phyloP scores from a whole-genome alignment of 2,797 vertebrate genomes.

The Myripristis jacobus region DNA sequence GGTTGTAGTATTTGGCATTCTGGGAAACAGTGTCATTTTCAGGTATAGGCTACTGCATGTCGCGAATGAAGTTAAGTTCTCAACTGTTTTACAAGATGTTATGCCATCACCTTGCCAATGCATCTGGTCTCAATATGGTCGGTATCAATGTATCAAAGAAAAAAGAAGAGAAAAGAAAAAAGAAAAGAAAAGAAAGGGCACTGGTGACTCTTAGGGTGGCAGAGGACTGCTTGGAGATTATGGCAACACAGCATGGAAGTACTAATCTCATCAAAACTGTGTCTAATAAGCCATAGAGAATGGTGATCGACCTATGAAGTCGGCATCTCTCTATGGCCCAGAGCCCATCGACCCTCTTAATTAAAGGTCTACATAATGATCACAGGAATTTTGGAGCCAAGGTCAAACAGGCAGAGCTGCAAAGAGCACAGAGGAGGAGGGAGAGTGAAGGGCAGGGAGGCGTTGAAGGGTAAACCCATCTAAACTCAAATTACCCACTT shows the following conservation, averaged over 20 bases:
- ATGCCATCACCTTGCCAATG: neutral
- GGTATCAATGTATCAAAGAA: too few relatives aligned
- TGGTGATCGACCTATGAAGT: constrained; percentile 55
- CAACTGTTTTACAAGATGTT: neutral
- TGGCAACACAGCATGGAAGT: constrained; percentile 20
- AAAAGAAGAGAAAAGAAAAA: too few relatives aligned
- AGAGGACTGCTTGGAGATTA: constrained; percentile 49
- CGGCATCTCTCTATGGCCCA: constrained; percentile 30
- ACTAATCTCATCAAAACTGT: constrained; percentile 67
- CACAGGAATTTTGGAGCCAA: constrained; percentile 37
- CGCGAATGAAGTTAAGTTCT: neutral
- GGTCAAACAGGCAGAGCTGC: constrained; percentile 33
- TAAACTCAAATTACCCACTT: too few relatives aligned
- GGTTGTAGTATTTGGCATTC: too few relatives aligned
- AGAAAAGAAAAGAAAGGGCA: too few relatives aligned
- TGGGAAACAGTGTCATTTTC: too few relatives aligned
- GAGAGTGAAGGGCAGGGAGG: neutral
- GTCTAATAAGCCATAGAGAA: constrained; percentile 60
- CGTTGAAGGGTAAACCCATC: too few relatives aligned
- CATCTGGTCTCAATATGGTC: constrained; percentile 5
- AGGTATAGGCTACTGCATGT: neutral
- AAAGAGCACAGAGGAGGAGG: too few relatives aligned
- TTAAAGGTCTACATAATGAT: constrained; percentile 34
- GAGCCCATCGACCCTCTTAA: constrained; percentile 47
- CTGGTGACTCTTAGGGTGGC: neutral